phyloP scores from a whole-genome alignment of 1,140 invertebrate species.

The Lucilia cuprina region DNA sequence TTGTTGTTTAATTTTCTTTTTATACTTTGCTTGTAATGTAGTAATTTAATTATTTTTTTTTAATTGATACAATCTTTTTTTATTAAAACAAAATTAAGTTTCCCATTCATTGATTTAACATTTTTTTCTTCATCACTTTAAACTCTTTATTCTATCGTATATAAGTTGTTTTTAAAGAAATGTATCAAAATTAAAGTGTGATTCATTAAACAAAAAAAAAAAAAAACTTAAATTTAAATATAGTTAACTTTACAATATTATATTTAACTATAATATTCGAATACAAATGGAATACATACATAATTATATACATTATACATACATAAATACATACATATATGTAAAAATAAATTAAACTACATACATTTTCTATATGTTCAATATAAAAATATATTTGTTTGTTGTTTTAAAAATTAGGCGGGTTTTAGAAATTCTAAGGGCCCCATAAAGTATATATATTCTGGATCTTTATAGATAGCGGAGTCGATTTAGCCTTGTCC shows the following conservation, averaged over 20 bases:
- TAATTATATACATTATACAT: too few species aligned
- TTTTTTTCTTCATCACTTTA: too few species aligned
- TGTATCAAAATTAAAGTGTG: constrained; percentile 7
- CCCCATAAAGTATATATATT: too few species aligned
- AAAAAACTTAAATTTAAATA: neutral
- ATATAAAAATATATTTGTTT: neutral
- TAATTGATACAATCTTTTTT: too few species aligned
- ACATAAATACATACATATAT: neutral
- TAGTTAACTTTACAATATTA: neutral
- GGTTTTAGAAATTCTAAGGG: too few species aligned
- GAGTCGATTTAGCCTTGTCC: too few species aligned
- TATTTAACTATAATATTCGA: neutral
- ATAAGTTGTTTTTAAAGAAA: neutral
- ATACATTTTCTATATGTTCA: constrained; percentile 15
- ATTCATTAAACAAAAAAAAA: neutral
- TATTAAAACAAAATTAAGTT: too few species aligned
- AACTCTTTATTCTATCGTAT: neutral
- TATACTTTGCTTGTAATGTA: neutral
- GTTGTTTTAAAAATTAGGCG: too few species aligned
- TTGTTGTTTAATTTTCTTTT: neutral
- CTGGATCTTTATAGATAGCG: too few species aligned
- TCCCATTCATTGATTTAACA: too few species aligned
- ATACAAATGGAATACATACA: neutral
- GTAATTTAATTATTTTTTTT: neutral
- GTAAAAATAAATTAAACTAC: neutral